These are phyloP conservation scores for Oscheius myriophilus DNA, from an alignment of 2,888 invertebrate species.

Conservation along the genomic window DNA sequence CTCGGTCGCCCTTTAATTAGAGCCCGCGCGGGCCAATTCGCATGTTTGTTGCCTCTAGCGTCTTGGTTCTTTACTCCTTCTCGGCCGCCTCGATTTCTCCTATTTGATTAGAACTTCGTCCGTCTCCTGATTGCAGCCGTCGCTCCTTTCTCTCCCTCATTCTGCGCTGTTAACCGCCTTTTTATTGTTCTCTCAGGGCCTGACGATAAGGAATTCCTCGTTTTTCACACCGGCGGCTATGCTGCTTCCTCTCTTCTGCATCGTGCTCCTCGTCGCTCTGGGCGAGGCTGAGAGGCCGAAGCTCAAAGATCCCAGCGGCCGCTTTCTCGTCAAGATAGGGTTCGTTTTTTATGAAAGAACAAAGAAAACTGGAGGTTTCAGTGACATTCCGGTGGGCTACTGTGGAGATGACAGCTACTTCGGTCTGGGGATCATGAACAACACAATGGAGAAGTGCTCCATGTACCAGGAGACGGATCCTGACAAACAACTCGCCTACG, in stretches of 20 bases:
- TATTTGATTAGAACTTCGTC: conserved; percentile 23
- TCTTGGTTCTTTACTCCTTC: conserved; percentile 6
- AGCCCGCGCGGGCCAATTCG: conserved; percentile 5
- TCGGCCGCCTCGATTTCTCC: conserved; percentile 12
- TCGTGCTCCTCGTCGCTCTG: conserved; percentile 21
- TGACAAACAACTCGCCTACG: conserved; percentile 54
- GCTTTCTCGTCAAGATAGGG: conserved; percentile 42
- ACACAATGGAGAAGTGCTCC: conserved; percentile 62
- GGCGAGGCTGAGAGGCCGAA: conserved; percentile 40
- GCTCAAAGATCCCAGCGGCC: conserved; percentile 40
- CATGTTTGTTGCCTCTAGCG: conserved; percentile 8
- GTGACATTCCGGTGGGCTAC: conserved; percentile 46
- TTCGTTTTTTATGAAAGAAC: conserved; percentile 6
- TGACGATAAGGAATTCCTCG: conserved; percentile 4
- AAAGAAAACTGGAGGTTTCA: conserved; percentile 25
- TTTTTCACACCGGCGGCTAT: conserved; percentile 3
- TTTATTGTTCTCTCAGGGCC: background rate
- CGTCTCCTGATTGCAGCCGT: conserved; percentile 13
- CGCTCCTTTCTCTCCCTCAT: background rate
- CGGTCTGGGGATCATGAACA: conserved; percentile 60
- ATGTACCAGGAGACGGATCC: conserved; percentile 46
- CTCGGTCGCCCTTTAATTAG: conserved; percentile 17
- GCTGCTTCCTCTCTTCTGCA: conserved; percentile 15
- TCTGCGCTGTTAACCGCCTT: conserved; percentile 27
- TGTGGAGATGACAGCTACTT: conserved; percentile 50